Base-by-base conservation (phyloP, 2,888 invertebrate species). In the Leptinotarsa tumamoca region DNA sequence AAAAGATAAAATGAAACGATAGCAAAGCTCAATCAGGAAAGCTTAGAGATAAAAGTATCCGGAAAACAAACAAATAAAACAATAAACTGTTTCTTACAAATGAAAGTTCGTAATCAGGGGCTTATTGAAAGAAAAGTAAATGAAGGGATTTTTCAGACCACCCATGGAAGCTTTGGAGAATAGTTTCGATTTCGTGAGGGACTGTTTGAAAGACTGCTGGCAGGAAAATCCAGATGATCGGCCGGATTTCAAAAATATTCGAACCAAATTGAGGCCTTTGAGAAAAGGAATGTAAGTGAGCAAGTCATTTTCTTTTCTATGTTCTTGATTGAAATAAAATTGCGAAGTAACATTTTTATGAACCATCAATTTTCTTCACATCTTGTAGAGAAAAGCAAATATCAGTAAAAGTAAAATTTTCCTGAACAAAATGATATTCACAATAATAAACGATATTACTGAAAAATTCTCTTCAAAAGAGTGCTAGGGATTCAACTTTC, bases 141-240 rank as follows among this genome's bases (percentile, higher is more conserved):
- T n/a, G 33, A 7, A 71, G 77, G 87, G 33, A 27, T 89, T 73
- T 82, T 84, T 78, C 87, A 94, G 96, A 82, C 97, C 97, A 0
- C 93, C 95, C 0, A 86, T 97, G 79, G 95, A 95, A 63, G 92
- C 93, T 0, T 87, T 97, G 70, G 93, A 95, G 82, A 95, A 94
- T 61, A 92, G 93, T 58, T 96, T 97, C 84, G 95, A 96, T 86
- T 97, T 95, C 85, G 94, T 97, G 5, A 91, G 94, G 15, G 95
- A 96, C 77, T 95, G 96, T 84, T 90, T 97, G 82, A 90, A 91
- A n/a, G 95, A 96, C 83, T 96, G 97, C 85, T 98, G 97, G 97
- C 89, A 91, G 0, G 97, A 97, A 87, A 92, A 93, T 74, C 92
- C 96, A 0, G 92, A 94, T 10, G 89, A 91, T 13, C 90, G 98